Percentiles rank a stretch among this genome's conserved stretches.
phyloP scores from a whole-genome alignment of 2,797 vertebrate species.

The Iguana delicatissima region DNA sequence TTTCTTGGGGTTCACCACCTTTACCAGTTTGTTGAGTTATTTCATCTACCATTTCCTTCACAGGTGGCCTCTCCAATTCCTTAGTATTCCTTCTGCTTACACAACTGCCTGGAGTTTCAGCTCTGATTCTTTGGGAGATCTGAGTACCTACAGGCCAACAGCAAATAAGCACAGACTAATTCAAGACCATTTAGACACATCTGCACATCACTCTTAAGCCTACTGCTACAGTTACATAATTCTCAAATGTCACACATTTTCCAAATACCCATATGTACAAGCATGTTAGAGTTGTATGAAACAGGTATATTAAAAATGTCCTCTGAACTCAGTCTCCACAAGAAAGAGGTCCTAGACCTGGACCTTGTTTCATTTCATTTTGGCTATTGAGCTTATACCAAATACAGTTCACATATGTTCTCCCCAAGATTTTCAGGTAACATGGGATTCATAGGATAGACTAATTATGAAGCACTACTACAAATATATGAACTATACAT shows the following conservation, averaged over 20 bases:
- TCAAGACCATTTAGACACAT: not conserved
- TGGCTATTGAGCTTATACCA: not conserved
- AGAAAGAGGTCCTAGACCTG: not conserved
- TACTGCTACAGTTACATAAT: not conserved
- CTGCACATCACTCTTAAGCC: too few species aligned
- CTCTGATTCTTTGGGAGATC: not conserved
- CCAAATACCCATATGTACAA: not conserved
- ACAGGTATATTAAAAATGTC: not conserved
- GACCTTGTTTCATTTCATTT: not conserved
- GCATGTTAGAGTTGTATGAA: not conserved
- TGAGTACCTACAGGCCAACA: conserved; percentile 2
- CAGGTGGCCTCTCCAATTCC: not conserved
- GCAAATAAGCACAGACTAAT: conserved; percentile 2
- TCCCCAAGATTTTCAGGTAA: not conserved
- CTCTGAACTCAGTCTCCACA: not conserved
- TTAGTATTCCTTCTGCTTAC: not conserved
- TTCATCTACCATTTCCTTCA: conserved; percentile 13
- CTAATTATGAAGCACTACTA: not conserved
- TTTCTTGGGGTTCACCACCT: not conserved
- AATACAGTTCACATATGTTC: not conserved
- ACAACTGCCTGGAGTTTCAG: conserved; percentile 9
- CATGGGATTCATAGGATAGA: not conserved
- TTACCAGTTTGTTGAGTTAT: not conserved
- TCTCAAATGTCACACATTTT: not conserved
- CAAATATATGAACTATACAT: not conserved